Evolutionary conservation across 1,140 invertebrate genomes (phyloP).

Genomic region (Drosophila rhopaloa): DNA sequence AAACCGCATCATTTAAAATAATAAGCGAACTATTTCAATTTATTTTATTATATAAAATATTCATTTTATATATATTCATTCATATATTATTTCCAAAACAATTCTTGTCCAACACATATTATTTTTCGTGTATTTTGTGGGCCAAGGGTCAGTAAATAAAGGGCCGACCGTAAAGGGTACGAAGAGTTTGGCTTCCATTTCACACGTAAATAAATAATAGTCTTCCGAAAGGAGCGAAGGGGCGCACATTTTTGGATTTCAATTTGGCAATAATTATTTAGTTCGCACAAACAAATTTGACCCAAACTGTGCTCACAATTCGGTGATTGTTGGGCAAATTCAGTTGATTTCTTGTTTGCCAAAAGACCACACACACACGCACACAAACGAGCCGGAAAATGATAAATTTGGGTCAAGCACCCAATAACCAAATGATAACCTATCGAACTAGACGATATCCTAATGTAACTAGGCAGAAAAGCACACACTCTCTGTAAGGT

Average conservation of each 20-base stretch:
- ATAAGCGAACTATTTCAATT: no score
- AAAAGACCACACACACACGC: slow-evolving; percentile 5
- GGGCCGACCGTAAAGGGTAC: not conserved
- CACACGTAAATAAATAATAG: slow-evolving; percentile 57
- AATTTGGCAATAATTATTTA: slow-evolving; percentile 49
- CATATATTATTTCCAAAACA: not conserved
- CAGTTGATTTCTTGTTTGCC: slow-evolving; percentile 41
- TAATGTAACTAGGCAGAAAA: slow-evolving; percentile 20
- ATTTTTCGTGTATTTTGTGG: not conserved
- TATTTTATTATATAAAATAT: no score
- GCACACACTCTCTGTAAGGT: slow-evolving; percentile 1
- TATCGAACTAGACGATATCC: slow-evolving; percentile 21
- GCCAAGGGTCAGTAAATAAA: not conserved
- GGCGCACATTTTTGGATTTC: slow-evolving; percentile 32
- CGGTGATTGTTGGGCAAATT: slow-evolving; percentile 45
- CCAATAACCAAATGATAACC: slow-evolving; percentile 15
- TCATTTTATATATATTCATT: not conserved
- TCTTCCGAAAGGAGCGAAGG: slow-evolving; percentile 3
- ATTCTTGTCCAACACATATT: not conserved
- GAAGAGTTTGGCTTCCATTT: slow-evolving; percentile 38
- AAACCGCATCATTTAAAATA: no score
- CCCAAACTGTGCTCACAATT: slow-evolving; percentile 17
- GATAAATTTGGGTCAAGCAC: slow-evolving; percentile 8
- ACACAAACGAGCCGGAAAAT: slow-evolving; percentile 3
- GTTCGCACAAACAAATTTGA: slow-evolving; percentile 41